Percentiles rank a stretch among this genome's conserved stretches.
Conservation (phyloP, 2,888 invertebrate species). For the Aromia moschata region DNA sequence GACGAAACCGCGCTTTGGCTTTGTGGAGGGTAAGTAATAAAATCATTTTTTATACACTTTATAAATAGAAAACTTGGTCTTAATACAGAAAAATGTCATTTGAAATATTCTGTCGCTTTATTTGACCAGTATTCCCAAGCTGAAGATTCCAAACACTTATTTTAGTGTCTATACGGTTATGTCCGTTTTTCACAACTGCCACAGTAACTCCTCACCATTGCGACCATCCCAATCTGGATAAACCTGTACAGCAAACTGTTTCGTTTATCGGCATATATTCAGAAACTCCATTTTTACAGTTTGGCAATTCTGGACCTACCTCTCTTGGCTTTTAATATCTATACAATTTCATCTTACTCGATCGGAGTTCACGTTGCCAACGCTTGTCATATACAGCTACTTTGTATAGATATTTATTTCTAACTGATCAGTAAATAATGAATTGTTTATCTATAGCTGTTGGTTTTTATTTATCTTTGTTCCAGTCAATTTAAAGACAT, state of each 20-base stretch:
- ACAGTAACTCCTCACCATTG: too few relatives aligned
- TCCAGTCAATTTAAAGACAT: too few relatives aligned
- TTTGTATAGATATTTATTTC: constrained; percentile 60
- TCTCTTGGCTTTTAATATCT: constrained; percentile 37
- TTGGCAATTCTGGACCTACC: constrained; percentile 44
- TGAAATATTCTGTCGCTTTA: constrained; percentile 9
- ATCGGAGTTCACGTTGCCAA: constrained; percentile 46
- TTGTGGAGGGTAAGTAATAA: too few relatives aligned
- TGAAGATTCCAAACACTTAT: too few relatives aligned
- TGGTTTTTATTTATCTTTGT: not conserved
- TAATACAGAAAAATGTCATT: too few relatives aligned
- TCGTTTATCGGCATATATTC: constrained; percentile 35
- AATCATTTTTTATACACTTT: too few relatives aligned
- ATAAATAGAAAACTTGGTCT: too few relatives aligned
- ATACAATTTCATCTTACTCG: constrained; percentile 23
- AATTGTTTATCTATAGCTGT: constrained; percentile 22
- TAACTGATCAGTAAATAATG: constrained; percentile 53
- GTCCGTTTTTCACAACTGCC: too few relatives aligned
- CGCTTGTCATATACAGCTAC: constrained; percentile 51
- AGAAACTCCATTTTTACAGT: constrained; percentile 40
- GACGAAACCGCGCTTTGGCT: too few relatives aligned
- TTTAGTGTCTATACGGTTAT: too few relatives aligned
- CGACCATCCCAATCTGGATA: too few relatives aligned
- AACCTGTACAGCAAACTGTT: constrained; percentile 5
- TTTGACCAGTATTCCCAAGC: too few relatives aligned